phyloP scores from a whole-genome alignment of 2,888 invertebrate genomes.

The Erynnis tages region DNA sequence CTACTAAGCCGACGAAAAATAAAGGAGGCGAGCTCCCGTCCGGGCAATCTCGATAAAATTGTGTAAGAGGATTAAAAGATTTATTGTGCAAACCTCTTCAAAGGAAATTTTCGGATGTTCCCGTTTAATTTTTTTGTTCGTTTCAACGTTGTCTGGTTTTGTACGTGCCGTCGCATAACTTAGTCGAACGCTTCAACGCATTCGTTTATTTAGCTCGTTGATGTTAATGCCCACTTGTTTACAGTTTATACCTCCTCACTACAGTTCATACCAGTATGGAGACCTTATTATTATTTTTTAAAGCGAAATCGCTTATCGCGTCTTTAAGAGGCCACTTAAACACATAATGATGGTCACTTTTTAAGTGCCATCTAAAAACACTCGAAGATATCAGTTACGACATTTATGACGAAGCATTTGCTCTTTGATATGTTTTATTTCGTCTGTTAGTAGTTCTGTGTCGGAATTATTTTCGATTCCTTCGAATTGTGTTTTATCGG shows the following conservation, averaged over 20 bases:
- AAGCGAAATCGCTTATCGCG: slow-evolving; percentile 14
- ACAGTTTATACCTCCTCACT: slow-evolving; percentile 36
- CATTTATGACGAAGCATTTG: slow-evolving; percentile 16
- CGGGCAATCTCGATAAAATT: slow-evolving; percentile 74
- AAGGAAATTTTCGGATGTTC: slow-evolving; percentile 70
- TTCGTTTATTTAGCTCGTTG: slow-evolving; percentile 54
- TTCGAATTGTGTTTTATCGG: neutral
- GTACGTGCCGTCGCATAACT: slow-evolving; percentile 60
- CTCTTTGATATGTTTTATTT: neutral
- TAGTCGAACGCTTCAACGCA: slow-evolving; percentile 46
- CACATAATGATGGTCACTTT: slow-evolving; percentile 17
- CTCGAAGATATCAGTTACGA: slow-evolving; percentile 14
- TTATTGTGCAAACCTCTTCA: slow-evolving; percentile 72
- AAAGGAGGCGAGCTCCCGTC: slow-evolving; percentile 42
- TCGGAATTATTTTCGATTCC: neutral
- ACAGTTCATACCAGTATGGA: slow-evolving; percentile 25
- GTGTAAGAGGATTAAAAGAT: slow-evolving; percentile 78
- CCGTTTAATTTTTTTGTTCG: slow-evolving; percentile 67
- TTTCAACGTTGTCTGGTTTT: slow-evolving; percentile 54
- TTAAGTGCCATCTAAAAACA: slow-evolving; percentile 17
- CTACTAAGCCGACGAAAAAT: slow-evolving; percentile 39
- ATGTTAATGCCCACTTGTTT: slow-evolving; percentile 55
- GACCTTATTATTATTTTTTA: slow-evolving; percentile 25
- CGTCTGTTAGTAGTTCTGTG: neutral
- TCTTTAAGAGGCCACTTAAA: slow-evolving; percentile 21